phyloP scores from a whole-genome alignment of 2,797 vertebrate genomes.

The Trematomus bernacchii region DNA sequence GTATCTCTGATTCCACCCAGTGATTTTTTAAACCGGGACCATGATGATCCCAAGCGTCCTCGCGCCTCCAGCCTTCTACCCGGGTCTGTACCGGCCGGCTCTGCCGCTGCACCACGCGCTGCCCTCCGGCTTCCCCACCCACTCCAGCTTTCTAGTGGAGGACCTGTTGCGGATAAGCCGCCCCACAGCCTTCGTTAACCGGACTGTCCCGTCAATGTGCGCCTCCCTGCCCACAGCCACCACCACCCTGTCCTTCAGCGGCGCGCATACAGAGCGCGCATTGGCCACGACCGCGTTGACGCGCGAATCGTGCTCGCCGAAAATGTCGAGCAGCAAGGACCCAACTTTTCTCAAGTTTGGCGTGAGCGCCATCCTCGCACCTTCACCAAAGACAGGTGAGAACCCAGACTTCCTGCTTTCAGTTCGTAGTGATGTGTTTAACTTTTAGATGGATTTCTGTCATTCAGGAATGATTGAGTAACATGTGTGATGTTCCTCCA shows the following conservation, averaged over 20 bases:
- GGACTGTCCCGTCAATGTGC: conserved; percentile 79
- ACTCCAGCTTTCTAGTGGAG: conserved; percentile 95
- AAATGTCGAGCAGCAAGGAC: conserved; percentile 84
- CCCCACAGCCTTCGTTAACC: conserved; percentile 86
- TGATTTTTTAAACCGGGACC: conserved; percentile 65
- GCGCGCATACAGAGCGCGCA: conserved; percentile 56
- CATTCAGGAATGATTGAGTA: not conserved
- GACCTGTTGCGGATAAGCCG: conserved; percentile 94
- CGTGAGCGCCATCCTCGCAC: conserved; percentile 95
- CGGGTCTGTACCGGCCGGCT: conserved; percentile 91
- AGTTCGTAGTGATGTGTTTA: no score
- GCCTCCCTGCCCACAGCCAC: conserved; percentile 83
- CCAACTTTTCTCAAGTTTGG: conserved; percentile 96
- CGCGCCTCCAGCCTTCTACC: conserved; percentile 92
- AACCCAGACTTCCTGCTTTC: not conserved
- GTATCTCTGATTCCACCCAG: conserved; percentile 54
- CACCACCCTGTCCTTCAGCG: conserved; percentile 77
- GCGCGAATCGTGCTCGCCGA: conserved; percentile 85
- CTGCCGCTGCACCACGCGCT: conserved; percentile 91
- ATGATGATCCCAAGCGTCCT: conserved; percentile 98
- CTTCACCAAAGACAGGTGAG: conserved; percentile 92
- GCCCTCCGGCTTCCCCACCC: conserved; percentile 88
- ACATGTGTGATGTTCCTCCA: conserved; percentile 41
- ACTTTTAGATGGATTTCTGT: no score
- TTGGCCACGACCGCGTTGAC: conserved; percentile 64